These are phyloP conservation scores for Leucoma salicis DNA, from an alignment of 2,888 invertebrate genomes.

Conservation along the genomic window DNA sequence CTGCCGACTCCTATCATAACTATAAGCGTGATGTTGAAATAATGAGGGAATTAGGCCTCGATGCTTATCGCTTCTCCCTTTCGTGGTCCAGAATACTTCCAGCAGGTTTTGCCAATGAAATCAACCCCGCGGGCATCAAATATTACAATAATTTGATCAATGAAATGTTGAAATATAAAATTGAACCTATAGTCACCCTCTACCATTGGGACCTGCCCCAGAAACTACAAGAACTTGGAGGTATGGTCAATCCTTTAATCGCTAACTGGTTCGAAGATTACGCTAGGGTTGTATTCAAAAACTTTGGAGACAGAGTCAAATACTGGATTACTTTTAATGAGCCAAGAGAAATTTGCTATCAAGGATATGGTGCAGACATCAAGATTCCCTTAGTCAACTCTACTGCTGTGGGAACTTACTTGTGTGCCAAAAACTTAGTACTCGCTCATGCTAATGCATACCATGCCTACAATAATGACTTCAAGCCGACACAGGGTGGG, in stretches of 20 bases:
- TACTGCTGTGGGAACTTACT: conserved; percentile 69
- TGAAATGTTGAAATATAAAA: conserved; percentile 80
- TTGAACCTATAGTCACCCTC: conserved; percentile 81
- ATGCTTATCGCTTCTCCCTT: conserved; percentile 79
- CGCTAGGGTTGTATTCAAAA: conserved; percentile 58
- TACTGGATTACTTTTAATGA: conserved; percentile 83
- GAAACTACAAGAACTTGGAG: conserved; percentile 77
- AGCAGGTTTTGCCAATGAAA: conserved; percentile 66
- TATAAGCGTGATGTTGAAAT: conserved; percentile 78
- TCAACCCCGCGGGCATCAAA: conserved; percentile 82
- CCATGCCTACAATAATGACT: conserved; percentile 55
- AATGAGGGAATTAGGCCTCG: conserved; percentile 61
- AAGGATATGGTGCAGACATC: conserved; percentile 60
- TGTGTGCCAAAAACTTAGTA: conserved; percentile 69
- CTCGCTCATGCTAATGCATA: conserved; percentile 78
- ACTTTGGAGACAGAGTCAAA: conserved; percentile 74
- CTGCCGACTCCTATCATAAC: conserved; percentile 82
- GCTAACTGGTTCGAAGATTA: conserved; percentile 71
- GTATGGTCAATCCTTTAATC: conserved; percentile 63
- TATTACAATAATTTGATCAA: conserved; percentile 85
- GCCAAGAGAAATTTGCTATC: conserved; percentile 57
- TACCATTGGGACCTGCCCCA: conserved; percentile 80
- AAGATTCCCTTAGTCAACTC: conserved; percentile 52
- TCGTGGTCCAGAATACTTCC: conserved; percentile 85
- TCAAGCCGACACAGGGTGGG: conserved; percentile 40